Evolutionary conservation across 2,797 vertebrate genomes (phyloP), one percentile per base, ranked within the genome.

Genomic region (Morelia viridis): DNA sequence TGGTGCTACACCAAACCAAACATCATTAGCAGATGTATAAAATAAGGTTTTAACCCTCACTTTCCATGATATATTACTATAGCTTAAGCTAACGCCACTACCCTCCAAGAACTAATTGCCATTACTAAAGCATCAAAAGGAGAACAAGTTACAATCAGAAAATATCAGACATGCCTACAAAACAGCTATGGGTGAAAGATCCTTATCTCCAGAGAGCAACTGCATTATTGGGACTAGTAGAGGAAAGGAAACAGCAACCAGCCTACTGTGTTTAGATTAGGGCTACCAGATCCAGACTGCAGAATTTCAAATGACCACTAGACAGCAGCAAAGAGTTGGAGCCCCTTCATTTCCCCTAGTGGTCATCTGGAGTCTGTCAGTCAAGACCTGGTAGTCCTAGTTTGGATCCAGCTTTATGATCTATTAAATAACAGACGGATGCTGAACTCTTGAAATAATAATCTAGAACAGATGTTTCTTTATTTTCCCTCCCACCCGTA

Each of bases 1-100:
- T 62, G n/a, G 88, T 41, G 22, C 26, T 71, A 89, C 46, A 85
- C 24, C 64, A 35, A 85, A 87, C 46, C n/a, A 64, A 86, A 60
- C n/a, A 93, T 46, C 50, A 56, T 64, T 57, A 89, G 53, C 56
- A 88, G 61, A 58, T 85, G 9, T 57, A 85, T 62, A 91, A 89
- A 85, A 85, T 26, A 89, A 89, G 28, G 65, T 24, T 76, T 89
- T 76, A 64, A 64, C 62, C 28, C 46, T 61, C 26, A 80, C 71
- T 80, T 80, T 80, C 19, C 41, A 24, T 46, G 35, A 80, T 12
- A 62, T 24, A 12, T 15, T 28, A 89, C 31, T 28, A 56, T 12
- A 58, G 6, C 6, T 89, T 24, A 71, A 35, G 65, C 3, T 89
- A 31, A 76, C 11, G 76, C 5, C 31, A 24, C 68, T 35, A 5